A percentile compares a stretch with the other conserved stretches of the same genome.
These are phyloP conservation scores for Lamprologus callipterus DNA, from an alignment of 2,113 vertebrate species.

Conservation along the genomic window DNA sequence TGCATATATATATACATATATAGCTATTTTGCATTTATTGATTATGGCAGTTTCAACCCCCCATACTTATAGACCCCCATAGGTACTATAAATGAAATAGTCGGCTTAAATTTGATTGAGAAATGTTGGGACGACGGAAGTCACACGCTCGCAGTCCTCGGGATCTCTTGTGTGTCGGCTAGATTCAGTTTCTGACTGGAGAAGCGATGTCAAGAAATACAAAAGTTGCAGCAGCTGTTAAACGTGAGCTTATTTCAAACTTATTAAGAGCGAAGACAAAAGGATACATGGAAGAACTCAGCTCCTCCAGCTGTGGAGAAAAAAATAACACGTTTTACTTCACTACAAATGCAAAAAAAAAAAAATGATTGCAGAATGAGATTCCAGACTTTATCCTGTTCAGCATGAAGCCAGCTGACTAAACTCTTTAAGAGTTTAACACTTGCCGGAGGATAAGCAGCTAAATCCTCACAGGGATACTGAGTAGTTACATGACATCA, in stretches of 20 bases:
- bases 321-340: background rate
- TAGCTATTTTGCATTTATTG: background rate
- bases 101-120: background rate
- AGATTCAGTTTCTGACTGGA: constrained; percentile 92
- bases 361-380: background rate
- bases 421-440: background rate
- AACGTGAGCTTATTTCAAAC: background rate
- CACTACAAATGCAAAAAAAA: background rate
- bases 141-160: constrained; percentile 79
- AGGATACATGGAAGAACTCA: constrained; percentile 99
- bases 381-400: background rate
- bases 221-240: background rate
- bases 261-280: constrained; percentile 17
- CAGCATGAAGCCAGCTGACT: background rate
- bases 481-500: background rate
- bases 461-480: background rate
- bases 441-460: background rate
- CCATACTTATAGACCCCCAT: background rate
- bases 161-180: constrained; percentile 87
- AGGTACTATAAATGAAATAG: background rate
- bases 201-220: constrained; percentile 67
- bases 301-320: constrained; percentile 88
- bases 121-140: background rate
- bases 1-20: background rate
- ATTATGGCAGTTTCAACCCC: background rate